A percentile compares a stretch with the other conserved stretches of the same genome.
Evolutionary conservation across 2,113 vertebrate species (phyloP).

Genomic region (Ceyx margarethae): DNA sequence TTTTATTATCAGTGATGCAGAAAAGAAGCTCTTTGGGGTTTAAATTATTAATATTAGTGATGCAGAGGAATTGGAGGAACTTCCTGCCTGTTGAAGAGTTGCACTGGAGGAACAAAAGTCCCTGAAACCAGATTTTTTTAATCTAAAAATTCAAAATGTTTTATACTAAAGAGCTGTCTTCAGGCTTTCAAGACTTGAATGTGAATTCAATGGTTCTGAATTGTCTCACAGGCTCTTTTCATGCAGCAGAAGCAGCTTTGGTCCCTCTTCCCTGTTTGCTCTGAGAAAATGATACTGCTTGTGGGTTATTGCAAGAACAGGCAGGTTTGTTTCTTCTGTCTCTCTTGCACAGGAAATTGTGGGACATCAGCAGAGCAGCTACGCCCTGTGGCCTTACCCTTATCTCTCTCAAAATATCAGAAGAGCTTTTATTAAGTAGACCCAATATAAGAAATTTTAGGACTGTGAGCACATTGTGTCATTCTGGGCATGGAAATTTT

Average conservation of each 20-base stretch:
- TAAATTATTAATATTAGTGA: not conserved
- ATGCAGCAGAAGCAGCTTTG: not conserved
- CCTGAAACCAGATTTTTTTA: not conserved
- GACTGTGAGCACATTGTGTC: not conserved
- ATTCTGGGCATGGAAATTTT: not conserved
- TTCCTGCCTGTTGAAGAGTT: not conserved
- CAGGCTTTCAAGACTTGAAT: not conserved
- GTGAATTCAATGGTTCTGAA: not conserved
- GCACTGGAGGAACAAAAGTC: not conserved
- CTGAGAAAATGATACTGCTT: not conserved
- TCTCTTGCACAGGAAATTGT: slow-evolving; percentile 13
- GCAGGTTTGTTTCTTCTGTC: not conserved
- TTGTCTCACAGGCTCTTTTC: not conserved
- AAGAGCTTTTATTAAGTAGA: not conserved
- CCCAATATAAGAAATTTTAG: not conserved
- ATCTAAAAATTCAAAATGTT: not conserved
- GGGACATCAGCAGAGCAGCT: not conserved
- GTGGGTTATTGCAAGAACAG: not conserved
- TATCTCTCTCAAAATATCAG: not conserved
- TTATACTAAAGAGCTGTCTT: not conserved
- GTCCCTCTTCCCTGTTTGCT: not conserved
- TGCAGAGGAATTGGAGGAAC: not conserved
- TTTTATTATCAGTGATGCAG: not conserved
- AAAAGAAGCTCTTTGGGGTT: not conserved
- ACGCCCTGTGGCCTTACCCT: not conserved